Base-by-base conservation (phyloP, 2,888 invertebrate genomes). In the Carcina quercana region DNA sequence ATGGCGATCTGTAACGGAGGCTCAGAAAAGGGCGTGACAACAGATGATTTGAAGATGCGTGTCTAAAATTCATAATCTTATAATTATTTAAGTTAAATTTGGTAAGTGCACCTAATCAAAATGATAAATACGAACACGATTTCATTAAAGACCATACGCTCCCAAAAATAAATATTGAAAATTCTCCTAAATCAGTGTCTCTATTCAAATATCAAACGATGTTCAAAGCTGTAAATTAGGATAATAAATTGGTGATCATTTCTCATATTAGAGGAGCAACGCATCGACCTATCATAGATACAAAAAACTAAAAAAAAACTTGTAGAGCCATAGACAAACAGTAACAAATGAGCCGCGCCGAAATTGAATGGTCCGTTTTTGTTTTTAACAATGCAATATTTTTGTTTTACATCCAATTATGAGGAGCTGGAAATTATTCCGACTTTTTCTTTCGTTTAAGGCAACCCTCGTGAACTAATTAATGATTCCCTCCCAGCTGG, bases 401-500 rank as follows among this genome's bases (percentile, higher is more conserved):
- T 73, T 74, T 64, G 68, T 79, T 78, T 61, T 73, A 72, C 70
- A 78, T 70, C 79, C 78, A 80, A 80, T 82, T 79, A 80, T 69
- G 63, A 36, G 51, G 53, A 59, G 60, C 53, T 61, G 55, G 57
- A 62, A 68, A 70, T 68, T 61, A 67, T 72, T 67, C 62, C 48
- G 51, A 60, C 60, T 65, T 70, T 73, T 73, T 69, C 61, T 60
- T 65, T 66, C 54, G 56, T 65, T 59, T 59, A 55, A 61, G 68
- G 67, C 63, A 72, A 68, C 59, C 66, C 55, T 56, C 52, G 53
- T 59, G 64, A 57, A 67, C 76, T 82, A 80, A 80, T 82, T 82
- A 80, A 82, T 82, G 80, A 74, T 72, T 65, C 63, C 62, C 60
- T 66, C 66, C 56, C 69, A 62, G 67, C 55, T 52, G 66, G 68